Percentiles rank a stretch among this genome's conserved stretches.
phyloP scores from a whole-genome alignment of 2,797 vertebrate species.

The Protosalanx chinensis region DNA sequence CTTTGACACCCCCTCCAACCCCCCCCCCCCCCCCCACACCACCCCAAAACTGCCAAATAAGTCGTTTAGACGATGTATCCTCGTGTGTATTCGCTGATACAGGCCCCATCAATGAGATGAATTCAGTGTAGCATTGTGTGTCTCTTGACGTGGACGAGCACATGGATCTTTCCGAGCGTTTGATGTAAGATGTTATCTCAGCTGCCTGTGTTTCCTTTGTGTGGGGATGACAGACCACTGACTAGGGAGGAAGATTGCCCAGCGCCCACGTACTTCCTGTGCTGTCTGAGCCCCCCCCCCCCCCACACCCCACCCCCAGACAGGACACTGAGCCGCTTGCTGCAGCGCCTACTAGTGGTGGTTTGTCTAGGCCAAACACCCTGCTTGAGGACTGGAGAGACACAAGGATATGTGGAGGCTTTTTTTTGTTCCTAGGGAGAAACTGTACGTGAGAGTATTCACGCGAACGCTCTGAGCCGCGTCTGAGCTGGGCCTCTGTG shows the following conservation, averaged over 20 bases:
- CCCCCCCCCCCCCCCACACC: too few species aligned
- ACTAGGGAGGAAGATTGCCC: not conserved
- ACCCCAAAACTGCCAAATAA: too few species aligned
- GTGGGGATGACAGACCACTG: not conserved
- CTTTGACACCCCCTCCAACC: not conserved
- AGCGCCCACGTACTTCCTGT: conserved; percentile 1
- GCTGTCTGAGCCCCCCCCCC: not conserved
- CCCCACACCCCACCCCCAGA: not conserved
- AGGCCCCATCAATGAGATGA: too few species aligned
- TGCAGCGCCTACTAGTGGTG: not conserved
- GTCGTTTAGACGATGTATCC: too few species aligned
- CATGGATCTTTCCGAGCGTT: too few species aligned
- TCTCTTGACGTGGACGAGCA: too few species aligned
- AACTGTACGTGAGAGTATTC: not conserved
- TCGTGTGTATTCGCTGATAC: too few species aligned
- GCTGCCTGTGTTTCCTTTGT: not conserved
- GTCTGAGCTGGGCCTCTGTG: too few species aligned
- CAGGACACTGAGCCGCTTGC: not conserved
- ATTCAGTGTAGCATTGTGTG: too few species aligned
- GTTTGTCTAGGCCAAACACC: not conserved
- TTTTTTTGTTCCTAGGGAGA: not conserved
- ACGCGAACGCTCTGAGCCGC: not conserved
- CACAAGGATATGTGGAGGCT: not conserved
- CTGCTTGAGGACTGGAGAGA: not conserved
- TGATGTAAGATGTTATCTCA: not conserved